Evolutionary conservation across 30 jellyfish, hydroid and myxozoan genomes (phyloP).

Genomic region (Cassiopea andromeda): DNA sequence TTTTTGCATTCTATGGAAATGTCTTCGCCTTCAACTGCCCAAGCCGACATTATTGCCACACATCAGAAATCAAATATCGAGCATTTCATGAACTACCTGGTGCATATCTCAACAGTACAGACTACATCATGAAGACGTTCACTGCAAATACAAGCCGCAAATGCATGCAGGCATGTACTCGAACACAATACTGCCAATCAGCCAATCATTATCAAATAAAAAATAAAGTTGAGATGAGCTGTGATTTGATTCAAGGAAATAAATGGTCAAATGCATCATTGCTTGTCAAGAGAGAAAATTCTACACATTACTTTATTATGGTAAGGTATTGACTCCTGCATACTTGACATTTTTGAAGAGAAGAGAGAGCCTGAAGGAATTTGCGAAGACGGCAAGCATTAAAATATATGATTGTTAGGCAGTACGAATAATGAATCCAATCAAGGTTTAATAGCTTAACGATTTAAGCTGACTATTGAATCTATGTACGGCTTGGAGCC

Average conservation of each 20-base stretch:
- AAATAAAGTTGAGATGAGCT: conserved; percentile 2
- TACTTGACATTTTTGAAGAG: too few relatives aligned
- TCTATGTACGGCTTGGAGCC: too few relatives aligned
- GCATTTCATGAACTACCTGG: conserved; percentile 10
- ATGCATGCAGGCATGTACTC: conserved; percentile 40
- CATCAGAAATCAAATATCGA: conserved; percentile 31
- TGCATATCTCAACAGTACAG: conserved; percentile 30
- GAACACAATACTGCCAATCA: conserved; percentile 25
- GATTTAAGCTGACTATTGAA: too few relatives aligned
- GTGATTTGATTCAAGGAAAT: conserved; percentile 46
- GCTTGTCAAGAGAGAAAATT: neutral
- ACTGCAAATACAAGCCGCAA: neutral
- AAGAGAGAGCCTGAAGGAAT: too few relatives aligned
- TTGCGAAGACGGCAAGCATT: too few relatives aligned
- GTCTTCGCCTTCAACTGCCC: conserved; percentile 21
- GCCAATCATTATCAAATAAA: neutral
- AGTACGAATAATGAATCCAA: too few relatives aligned
- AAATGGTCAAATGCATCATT: conserved; percentile 57
- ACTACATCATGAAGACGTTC: neutral
- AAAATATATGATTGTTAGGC: too few relatives aligned
- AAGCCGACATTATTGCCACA: conserved; percentile 36
- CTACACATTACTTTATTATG: conserved; percentile 27
- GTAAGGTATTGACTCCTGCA: neutral
- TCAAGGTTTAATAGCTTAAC: too few relatives aligned
- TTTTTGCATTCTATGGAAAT: too few relatives aligned